Conservation (phyloP, 2,888 invertebrate genomes). For the Meiosimyza decipiens region DNA sequence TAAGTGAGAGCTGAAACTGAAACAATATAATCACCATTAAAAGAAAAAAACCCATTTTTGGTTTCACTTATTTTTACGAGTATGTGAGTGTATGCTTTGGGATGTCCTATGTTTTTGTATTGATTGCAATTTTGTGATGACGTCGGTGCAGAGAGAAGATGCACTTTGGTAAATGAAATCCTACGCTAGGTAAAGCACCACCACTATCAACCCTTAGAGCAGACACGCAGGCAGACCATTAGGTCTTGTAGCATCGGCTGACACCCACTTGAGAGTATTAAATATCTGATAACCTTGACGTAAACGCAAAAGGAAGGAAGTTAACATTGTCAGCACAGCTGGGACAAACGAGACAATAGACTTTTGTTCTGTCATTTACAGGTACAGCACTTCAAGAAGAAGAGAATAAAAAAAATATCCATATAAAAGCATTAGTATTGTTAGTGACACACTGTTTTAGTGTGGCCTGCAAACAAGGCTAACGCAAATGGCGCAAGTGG, state of each 20-base stretch:
- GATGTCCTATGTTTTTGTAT: conserved; percentile 5
- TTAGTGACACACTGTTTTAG: too few relatives aligned
- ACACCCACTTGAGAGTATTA: conserved; percentile 39
- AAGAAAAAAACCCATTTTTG: conserved; percentile 41
- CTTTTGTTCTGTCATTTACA: too few relatives aligned
- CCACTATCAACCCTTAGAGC: not conserved
- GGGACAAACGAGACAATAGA: conserved; percentile 4
- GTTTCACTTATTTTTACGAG: not conserved
- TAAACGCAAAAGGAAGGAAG: not conserved
- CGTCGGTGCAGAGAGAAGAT: conserved; percentile 5
- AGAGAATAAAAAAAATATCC: too few relatives aligned
- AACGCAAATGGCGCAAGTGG: too few relatives aligned
- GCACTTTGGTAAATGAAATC: conserved; percentile 35
- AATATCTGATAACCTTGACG: conserved; percentile 39
- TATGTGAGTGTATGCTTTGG: not conserved
- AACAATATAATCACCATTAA: conserved; percentile 62
- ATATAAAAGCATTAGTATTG: too few relatives aligned
- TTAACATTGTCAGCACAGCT: too few relatives aligned
- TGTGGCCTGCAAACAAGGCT: too few relatives aligned
- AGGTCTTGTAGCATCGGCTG: not conserved
- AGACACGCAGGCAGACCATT: not conserved
- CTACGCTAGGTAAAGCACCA: not conserved
- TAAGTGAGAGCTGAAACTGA: conserved; percentile 25
- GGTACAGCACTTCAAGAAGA: too few relatives aligned
- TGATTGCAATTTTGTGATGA: conserved; percentile 31